A percentile compares a stretch with the other conserved stretches of the same genome.
Evolutionary conservation across 2,797 vertebrate species (phyloP).

Genomic region (Parauchenoglanis punctatus): DNA sequence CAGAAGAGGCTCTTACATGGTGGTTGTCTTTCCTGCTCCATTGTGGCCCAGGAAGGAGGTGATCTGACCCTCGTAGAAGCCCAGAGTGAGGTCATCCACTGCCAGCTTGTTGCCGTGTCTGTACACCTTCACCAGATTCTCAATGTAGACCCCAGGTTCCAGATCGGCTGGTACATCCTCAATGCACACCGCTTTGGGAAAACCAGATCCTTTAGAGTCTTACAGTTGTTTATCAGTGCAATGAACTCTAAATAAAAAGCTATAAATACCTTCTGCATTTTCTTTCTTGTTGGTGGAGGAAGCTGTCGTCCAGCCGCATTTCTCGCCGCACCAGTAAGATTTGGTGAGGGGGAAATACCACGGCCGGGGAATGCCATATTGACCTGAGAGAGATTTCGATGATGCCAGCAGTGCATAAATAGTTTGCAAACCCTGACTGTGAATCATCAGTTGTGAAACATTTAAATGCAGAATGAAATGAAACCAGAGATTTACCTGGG

Average conservation of each 20-base stretch:
- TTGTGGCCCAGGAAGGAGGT: slow-evolving; percentile 98
- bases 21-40: slow-evolving; percentile 97
- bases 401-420: not conserved
- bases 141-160: slow-evolving; percentile 91
- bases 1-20: slow-evolving; percentile 81
- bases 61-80: slow-evolving; percentile 96
- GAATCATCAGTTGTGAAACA: not conserved
- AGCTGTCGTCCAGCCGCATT: slow-evolving; percentile 73
- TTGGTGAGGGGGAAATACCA: slow-evolving; percentile 96
- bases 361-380: slow-evolving; percentile 91
- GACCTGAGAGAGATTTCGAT: slow-evolving; percentile 74
- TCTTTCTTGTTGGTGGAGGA: slow-evolving; percentile 75
- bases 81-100: slow-evolving; percentile 89
- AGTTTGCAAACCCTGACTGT: not conserved
- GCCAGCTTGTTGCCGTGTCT: slow-evolving; percentile 94
- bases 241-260: not conserved
- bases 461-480: not conserved
- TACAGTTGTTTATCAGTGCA: not conserved
- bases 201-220: not conserved
- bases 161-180: slow-evolving; percentile 93
- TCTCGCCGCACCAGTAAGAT: slow-evolving; percentile 93
- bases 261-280: slow-evolving; percentile 80
- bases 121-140: slow-evolving; percentile 96
- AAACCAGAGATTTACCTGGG: slow-evolving; percentile 79
- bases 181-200: slow-evolving; percentile 81